Evolutionary conservation across 2,797 vertebrate species (phyloP), one percentile per base, ranked within the genome.

Genomic region (Danio choprae): DNA sequence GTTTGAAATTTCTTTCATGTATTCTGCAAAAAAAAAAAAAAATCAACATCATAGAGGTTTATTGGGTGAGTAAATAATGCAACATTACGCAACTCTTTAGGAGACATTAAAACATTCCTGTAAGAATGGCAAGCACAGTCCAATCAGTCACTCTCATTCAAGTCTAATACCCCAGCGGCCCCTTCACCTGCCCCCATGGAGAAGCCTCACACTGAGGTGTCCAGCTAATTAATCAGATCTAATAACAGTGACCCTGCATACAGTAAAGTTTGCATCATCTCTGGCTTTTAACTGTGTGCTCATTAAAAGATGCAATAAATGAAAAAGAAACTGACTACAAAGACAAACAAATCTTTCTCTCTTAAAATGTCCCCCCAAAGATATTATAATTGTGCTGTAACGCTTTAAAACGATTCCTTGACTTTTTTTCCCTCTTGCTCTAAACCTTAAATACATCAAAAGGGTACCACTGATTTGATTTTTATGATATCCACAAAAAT

Each of bases 401-500:
- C 92, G 92, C 89, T 95, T 94, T 93, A 91, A 93, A 93, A 93
- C 88, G 90, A 94, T 94, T 94, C 91, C 91, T 94, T 90, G 90
- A 95, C 93, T 86, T 89, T 83, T 43, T 36, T 38, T 15, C 2
- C 60, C 68, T 29, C 46, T 44, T 51, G 63, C 82, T 78, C 65
- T 90, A 93, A 96, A 93, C 93, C 94, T 93, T 94, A 93, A 96
- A 95, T 93, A 93, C 92, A 95, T 95, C 92, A 95, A 94, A 95
- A 95, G 93, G 94, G 95, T 96, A 94, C 94, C 92, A 92, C 93
- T 95, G 94, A 96, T 96, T 95, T 92, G 93, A 95, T 60, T 95
- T 95, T 95, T 94, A 93, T 94, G 95, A 97, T 95, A 95, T 93
- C 93, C 87, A 90, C 94, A 94, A 96, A 92, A 95, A 96, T 94